Conservation (phyloP, 92 coral and sea anemone genomes). For the Siderastrea radians region DNA sequence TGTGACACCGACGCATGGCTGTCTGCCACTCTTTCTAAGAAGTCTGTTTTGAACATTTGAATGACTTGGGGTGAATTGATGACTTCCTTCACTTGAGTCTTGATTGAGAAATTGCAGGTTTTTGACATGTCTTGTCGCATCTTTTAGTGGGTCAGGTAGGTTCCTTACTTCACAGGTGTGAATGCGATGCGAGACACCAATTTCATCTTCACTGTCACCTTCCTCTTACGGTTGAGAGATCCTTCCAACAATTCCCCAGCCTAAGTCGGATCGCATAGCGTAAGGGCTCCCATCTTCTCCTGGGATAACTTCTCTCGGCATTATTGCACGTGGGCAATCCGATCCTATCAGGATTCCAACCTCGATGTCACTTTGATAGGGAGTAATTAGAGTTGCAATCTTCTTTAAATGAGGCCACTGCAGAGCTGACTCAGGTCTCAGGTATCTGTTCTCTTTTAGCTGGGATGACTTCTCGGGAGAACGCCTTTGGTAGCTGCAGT, state of each 20-base stretch:
- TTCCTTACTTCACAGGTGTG: slow-evolving; percentile 30
- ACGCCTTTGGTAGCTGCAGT: slow-evolving; percentile 58
- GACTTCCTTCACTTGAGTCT: slow-evolving; percentile 54
- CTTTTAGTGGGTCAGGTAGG: no score
- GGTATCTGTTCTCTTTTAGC: slow-evolving; percentile 62
- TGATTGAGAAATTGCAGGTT: slow-evolving; percentile 38
- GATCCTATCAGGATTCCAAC: slow-evolving; percentile 71
- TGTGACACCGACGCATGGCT: slow-evolving; percentile 50
- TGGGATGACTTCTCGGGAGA: slow-evolving; percentile 36
- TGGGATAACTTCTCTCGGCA: slow-evolving; percentile 68
- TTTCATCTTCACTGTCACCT: background rate
- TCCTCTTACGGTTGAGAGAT: background rate
- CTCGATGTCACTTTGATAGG: slow-evolving; percentile 29
- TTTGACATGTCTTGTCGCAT: slow-evolving; percentile 8
- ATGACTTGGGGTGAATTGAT: slow-evolving; percentile 39
- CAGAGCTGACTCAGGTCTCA: slow-evolving; percentile 31
- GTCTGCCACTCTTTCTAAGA: slow-evolving; percentile 26
- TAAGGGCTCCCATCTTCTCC: slow-evolving; percentile 63
- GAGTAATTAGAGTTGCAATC: slow-evolving; percentile 45
- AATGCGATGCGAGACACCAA: background rate
- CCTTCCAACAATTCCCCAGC: slow-evolving; percentile 76
- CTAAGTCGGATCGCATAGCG: slow-evolving; percentile 61
- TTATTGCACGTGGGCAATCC: slow-evolving; percentile 61
- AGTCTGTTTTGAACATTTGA: slow-evolving; percentile 48
- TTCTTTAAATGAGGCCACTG: slow-evolving; percentile 66